Evolutionary conservation across 2,888 invertebrate species (phyloP).

Genomic region (Sussaba pulchella): DNA sequence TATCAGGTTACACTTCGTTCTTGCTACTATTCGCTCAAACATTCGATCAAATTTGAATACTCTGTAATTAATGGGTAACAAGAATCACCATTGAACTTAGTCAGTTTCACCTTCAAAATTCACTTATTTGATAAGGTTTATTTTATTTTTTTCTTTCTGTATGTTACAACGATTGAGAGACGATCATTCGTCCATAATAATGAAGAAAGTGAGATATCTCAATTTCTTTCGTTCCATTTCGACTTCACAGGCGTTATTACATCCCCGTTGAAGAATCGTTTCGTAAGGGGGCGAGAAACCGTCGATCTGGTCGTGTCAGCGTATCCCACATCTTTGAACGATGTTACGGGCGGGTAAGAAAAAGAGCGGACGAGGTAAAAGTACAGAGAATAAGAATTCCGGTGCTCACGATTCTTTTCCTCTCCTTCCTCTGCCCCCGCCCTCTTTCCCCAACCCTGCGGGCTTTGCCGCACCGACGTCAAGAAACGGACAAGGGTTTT

Average conservation of each 20-base stretch:
- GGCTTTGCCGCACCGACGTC: conserved; percentile 34
- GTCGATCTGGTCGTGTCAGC: conserved; percentile 70
- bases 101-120: no score
- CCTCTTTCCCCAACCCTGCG: conserved; percentile 37
- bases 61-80: no score
- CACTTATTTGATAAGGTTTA: no score
- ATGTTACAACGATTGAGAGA: no score
- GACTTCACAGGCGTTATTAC: conserved; percentile 43
- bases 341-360: conserved; percentile 48
- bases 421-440: no score
- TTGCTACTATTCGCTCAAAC: no score
- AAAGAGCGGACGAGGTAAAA: conserved; percentile 40
- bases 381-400: conserved; percentile 40
- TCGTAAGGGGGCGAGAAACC: conserved; percentile 39
- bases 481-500: conserved; percentile 55
- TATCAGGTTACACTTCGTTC: no score
- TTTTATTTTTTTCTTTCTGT: no score
- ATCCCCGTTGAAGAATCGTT: conserved; percentile 51
- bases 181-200: conserved; percentile 26
- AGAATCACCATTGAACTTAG: no score
- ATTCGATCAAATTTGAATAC: no score
- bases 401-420: no score
- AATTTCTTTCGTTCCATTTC: conserved; percentile 35
- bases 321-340: conserved; percentile 68
- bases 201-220: conserved; percentile 35